These are phyloP conservation scores for Noctua pronuba DNA, from an alignment of 2,888 invertebrate species.

Conservation along the genomic window DNA sequence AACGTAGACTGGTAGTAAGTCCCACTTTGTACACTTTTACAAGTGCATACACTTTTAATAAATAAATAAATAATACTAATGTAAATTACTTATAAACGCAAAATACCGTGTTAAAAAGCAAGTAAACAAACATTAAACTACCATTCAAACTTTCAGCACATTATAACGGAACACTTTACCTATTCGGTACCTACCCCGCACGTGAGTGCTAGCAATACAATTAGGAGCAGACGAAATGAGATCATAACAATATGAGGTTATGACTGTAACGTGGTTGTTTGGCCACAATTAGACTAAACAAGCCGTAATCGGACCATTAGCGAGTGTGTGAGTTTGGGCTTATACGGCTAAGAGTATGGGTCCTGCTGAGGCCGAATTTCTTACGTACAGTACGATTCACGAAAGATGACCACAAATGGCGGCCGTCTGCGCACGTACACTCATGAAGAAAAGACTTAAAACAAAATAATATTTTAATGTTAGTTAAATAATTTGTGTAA, in stretches of 20 bases:
- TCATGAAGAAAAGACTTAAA: too few relatives aligned
- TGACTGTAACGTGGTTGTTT: constrained; percentile 27
- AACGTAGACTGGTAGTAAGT: too few relatives aligned
- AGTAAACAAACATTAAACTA: not conserved
- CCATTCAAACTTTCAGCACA: constrained; percentile 38
- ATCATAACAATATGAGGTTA: constrained; percentile 54
- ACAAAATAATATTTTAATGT: too few relatives aligned
- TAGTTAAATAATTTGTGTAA: too few relatives aligned
- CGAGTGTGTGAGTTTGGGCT: constrained; percentile 15
- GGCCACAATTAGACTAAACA: constrained; percentile 59
- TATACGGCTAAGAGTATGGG: not conserved
- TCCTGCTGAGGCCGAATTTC: not conserved
- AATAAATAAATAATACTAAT: too few relatives aligned
- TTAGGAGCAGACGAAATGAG: constrained; percentile 51
- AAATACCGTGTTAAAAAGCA: not conserved
- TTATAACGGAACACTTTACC: constrained; percentile 23
- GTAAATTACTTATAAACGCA: not conserved
- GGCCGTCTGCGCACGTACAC: too few relatives aligned
- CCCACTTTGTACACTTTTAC: too few relatives aligned
- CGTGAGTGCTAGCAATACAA: constrained; percentile 32
- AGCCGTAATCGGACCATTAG: constrained; percentile 41
- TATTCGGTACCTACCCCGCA: constrained; percentile 1
- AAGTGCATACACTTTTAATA: too few relatives aligned
- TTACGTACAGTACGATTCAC: too few relatives aligned
- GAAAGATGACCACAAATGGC: too few relatives aligned